Evolutionary conservation across 2,888 invertebrate species (phyloP).

Genomic region (Clusia tigrina): DNA sequence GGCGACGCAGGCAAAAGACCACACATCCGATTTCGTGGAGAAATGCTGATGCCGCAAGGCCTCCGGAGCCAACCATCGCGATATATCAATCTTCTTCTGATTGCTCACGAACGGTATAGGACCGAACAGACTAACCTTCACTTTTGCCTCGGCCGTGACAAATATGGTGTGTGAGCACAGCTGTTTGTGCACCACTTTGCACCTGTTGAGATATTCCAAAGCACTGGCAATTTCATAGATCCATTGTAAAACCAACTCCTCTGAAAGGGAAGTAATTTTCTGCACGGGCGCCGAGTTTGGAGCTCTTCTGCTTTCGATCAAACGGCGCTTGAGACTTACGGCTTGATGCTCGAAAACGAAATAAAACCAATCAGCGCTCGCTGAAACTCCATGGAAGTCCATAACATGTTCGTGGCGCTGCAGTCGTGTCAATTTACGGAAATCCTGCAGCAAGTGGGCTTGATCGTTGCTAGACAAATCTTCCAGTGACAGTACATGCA

Average conservation of each 20-base stretch:
- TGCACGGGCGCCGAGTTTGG: conserved; percentile 45
- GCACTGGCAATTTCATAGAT: conserved; percentile 75
- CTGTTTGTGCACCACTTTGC: conserved; percentile 76
- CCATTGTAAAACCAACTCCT: conserved; percentile 71
- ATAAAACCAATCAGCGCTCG: conserved; percentile 77
- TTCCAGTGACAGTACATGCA: conserved; percentile 73
- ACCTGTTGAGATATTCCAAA: conserved; percentile 74
- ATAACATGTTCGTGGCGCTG: conserved; percentile 77
- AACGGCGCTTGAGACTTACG: conserved; percentile 74
- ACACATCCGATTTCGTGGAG: conserved; percentile 79
- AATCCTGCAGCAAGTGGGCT: conserved; percentile 71
- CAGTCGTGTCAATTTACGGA: conserved; percentile 75
- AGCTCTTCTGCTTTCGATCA: conserved; percentile 70
- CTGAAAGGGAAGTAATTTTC: conserved; percentile 70
- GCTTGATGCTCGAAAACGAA: conserved; percentile 77
- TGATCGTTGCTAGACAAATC: conserved; percentile 65
- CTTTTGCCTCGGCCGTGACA: conserved; percentile 71
- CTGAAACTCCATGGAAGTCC: conserved; percentile 80
- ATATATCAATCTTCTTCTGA: conserved; percentile 73
- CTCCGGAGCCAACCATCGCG: conserved; percentile 83
- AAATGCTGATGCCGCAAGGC: conserved; percentile 75
- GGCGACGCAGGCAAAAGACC: conserved; percentile 82
- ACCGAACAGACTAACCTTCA: conserved; percentile 81
- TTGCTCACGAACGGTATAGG: conserved; percentile 73
- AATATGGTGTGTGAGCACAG: conserved; percentile 77